Evolutionary conservation across 1,140 invertebrate species (phyloP), one percentile per base, ranked within the genome.

Genomic region (Lasioglossum albipes): DNA sequence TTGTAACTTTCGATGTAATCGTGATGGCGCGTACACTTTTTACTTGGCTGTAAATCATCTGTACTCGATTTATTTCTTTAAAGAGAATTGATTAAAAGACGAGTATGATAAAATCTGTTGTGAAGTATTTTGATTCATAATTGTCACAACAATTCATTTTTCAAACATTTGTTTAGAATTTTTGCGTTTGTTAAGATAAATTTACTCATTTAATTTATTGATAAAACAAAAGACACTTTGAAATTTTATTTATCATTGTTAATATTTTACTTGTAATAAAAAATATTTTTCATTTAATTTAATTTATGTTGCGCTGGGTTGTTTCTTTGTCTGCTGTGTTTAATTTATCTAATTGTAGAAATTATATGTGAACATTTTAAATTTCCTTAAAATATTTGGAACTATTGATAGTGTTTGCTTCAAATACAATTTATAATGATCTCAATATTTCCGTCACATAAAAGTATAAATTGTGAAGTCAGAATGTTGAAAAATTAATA

Each of bases 11-110:
- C 49, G 20, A 68, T 68, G 45, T 75, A 27, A 52, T 67, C n/a
- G 41, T 16, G 18, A 41, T 61, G 68, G 13, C 20, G 22, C 42
- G 22, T 59, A 66, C n/a, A 57, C n/a, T 54, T 66, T 79, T 31
- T 2, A 67, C 36, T 57, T 22, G 52, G 13, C 31, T 79, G 65
- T 71, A 59, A 81, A 83, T 78, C 65, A 54, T 49, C 10, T 75
- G 16, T 69, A 74, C 45, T 54, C 31, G 9, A 54, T 84, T 82
- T 7, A 54, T 77, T 84, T 74, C 45, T 41, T 45, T 45, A 54
- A 27, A 16, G 64, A 31, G 10, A 61, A 69, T 77, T 52, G 7
- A 66, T 66, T 74, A 79, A 79, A 80, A 78, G 36, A 61, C 36
- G 71, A 71, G 6, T 71, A 62, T 57, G 27, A 41, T 31, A 59